A percentile compares a stretch with the other conserved stretches of the same genome.
phyloP scores from a whole-genome alignment of 2,888 invertebrate genomes.

The Adela reaumurella region DNA sequence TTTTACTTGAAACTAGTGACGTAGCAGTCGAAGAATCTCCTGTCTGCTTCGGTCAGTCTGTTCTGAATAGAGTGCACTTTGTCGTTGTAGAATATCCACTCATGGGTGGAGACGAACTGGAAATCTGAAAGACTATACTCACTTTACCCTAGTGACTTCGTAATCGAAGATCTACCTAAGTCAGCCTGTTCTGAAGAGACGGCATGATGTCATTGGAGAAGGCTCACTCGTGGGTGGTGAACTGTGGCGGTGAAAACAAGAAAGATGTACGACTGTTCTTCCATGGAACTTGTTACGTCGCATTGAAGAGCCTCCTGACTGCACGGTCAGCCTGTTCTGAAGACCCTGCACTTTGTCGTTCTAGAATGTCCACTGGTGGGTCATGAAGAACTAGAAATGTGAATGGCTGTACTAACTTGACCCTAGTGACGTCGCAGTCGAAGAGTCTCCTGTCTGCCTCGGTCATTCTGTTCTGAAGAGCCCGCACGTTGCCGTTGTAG shows the following conservation, averaged over 20 bases:
- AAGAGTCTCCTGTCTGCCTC: slow-evolving; percentile 40
- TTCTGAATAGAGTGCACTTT: slow-evolving; percentile 48
- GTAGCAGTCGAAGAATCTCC: slow-evolving; percentile 45
- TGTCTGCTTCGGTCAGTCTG: slow-evolving; percentile 39
- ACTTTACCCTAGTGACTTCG: no score
- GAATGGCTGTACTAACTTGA: slow-evolving; percentile 32
- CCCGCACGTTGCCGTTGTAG: slow-evolving; percentile 47
- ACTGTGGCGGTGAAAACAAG: no score
- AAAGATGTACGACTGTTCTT: no score
- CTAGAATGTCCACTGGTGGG: no score
- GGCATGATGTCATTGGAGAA: no score
- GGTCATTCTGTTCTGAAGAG: slow-evolving; percentile 35
- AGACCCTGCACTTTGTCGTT: no score
- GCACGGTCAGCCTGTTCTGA: slow-evolving; percentile 34
- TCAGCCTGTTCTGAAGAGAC: no score
- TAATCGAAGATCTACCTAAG: no score
- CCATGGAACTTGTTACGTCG: slow-evolving; percentile 41
- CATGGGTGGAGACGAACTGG: slow-evolving; percentile 64
- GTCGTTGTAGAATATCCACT: slow-evolving; percentile 61
- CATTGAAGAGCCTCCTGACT: slow-evolving; percentile 46
- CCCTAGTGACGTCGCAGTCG: slow-evolving; percentile 41
- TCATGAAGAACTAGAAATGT: no score
- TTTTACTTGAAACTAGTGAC: slow-evolving; percentile 38
- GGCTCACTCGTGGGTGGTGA: no score
- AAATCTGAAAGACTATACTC: no score